phyloP scores from a whole-genome alignment of 2,113 vertebrate genomes.

The Ardeotis arabs region DNA sequence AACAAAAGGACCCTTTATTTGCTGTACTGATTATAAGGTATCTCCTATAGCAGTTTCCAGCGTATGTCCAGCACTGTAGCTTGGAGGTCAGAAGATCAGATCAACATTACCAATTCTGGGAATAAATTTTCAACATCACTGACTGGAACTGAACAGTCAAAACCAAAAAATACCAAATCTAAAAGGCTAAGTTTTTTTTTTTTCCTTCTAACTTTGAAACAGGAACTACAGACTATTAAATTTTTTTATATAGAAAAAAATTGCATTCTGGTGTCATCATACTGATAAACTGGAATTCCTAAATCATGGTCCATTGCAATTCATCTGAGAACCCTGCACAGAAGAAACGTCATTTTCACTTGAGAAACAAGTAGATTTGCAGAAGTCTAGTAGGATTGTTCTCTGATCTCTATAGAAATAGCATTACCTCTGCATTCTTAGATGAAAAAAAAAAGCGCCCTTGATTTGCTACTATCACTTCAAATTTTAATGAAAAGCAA shows the following conservation, averaged over 20 bases:
- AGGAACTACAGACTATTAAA: background rate
- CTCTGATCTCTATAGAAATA: background rate
- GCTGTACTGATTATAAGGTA: background rate
- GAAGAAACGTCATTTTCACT: background rate
- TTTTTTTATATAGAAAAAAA: background rate
- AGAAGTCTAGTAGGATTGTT: background rate
- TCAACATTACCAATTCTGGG: background rate
- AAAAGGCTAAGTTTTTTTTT: background rate
- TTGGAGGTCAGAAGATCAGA: background rate
- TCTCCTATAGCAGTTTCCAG: background rate
- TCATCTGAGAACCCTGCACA: background rate
- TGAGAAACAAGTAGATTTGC: background rate
- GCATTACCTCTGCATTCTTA: background rate
- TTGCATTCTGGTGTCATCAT: background rate
- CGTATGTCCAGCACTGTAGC: background rate
- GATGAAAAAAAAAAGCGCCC: background rate
- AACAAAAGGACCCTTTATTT: background rate
- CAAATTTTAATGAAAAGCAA: background rate
- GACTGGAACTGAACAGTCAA: background rate
- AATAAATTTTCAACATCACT: background rate
- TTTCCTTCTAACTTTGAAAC: background rate
- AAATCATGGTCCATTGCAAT: background rate
- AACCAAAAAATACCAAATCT: background rate
- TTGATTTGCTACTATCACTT: background rate
- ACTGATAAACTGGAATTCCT: background rate